Evolutionary conservation across 2,113 vertebrate genomes (phyloP), one percentile per base, ranked within the genome.

Genomic region (Pseudolaguvia tuberculata): DNA sequence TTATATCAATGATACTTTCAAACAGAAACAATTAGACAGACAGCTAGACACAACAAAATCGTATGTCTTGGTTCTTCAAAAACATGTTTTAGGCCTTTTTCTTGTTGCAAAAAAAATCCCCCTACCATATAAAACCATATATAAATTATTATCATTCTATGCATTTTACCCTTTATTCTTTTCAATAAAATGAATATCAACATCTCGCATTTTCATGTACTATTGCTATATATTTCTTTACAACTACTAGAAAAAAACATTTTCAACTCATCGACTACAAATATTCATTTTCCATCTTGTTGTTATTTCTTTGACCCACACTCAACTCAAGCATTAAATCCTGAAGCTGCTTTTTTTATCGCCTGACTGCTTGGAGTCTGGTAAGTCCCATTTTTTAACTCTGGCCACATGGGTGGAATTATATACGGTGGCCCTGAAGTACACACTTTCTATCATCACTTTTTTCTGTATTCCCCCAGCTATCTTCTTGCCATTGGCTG

Each of bases 371-470:
- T 50, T 29, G 55, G 42, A 63, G 50, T 63, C 20, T 31, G 47
- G 61, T 27, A 42, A 39, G 39, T 85, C 21, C 67, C 70, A 85
- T 88, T 84, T 87, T 84, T 87, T 85, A 85, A 77, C 31, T 75
- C 78, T 74, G 83, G 83, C 83, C 85, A 78, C 79, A 81, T 76
- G 83, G 83, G 81, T 84, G 81, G 82, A 78, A 78, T 83, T 84
- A 87, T 56, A 57, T 71, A 70, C 31, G 10, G 23, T 69, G 53
- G 55, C 55, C 80, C 67, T 80, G 70, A 57, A 50, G 66, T 55
- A 61, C 52, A 39, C 71, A 52, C 63, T 35, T 56, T 75, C 78
- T 59, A 70, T 78, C 73, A 78, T 70, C 76, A 23, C 66, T 73
- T 25, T 58, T 61, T 58, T 84, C 85, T 83, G 82, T 84, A 79